Base-by-base conservation (phyloP, 2,797 vertebrate species). In the Sebastes cheni region DNA sequence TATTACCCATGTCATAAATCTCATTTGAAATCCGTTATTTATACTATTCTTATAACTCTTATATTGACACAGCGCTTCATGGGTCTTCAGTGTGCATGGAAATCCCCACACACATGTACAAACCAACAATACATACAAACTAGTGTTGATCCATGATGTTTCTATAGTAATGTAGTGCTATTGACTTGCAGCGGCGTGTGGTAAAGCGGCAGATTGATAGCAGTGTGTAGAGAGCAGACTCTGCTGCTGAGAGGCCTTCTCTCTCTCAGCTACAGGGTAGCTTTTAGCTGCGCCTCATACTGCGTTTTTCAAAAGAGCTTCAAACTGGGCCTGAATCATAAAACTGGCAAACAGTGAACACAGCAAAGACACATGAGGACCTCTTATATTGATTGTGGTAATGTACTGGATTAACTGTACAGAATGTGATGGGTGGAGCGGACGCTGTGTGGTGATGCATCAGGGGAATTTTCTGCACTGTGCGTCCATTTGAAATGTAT, bases 201-300 rank as follows among this genome's bases (percentile, higher is more conserved):
- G 89, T 91, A 81, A 85, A 88, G 90, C 77, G 88, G 46, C 72
- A 52, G 81, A 86, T 73, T 83, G 88, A 88, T 62, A 83, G 83
- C 68, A 64, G 83, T 22, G 78, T 32, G 67, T 9, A n/a, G 72
- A 81, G 79, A 70, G 82, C 59, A 42, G 50, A 67, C 79, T 6
- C 2, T 34, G 86, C 46, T 34, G 82, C 77, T 75, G 79, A 80
- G 79, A 88, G 74, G 79, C 80, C 79, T 85, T 71, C 86, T 87
- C 83, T 90, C 75, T 75, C 72, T 50, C 77, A 79, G 55, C 86
- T 79, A 54, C 85, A 69, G 87, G 80, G 69, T 61, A 77, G 91
- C 91, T 91, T 91, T 93, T 92, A 92, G 90, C 71, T 14, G 39
- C 50, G 27, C 75, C 54, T 13, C 93, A 90, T 27, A 81, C 86